Evolutionary conservation across 1,140 invertebrate species (phyloP), one percentile per base, ranked within the genome.

Genomic region (Mizuhopecten yessoensis): DNA sequence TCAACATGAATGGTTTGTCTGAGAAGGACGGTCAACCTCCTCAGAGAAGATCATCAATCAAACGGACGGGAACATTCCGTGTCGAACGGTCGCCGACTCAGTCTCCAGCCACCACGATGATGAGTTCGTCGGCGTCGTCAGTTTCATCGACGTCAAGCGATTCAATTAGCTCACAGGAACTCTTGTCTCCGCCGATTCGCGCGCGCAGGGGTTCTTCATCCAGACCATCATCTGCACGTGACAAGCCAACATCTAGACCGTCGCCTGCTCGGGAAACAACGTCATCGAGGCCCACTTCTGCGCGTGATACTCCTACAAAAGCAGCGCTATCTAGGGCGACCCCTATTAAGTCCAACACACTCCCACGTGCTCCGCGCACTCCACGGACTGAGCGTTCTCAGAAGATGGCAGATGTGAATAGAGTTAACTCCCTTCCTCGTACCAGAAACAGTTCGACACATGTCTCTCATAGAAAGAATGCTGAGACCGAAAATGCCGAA

Each of bases 31-130:
- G 90, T 3, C 90, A 88, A 20, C 34, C 91, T 39, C 90, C 92
- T 5, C 89, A 91, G 29, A 87, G 93, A 33, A 91, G 89, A 49
- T 90, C 86, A 34, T 93, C 94, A 33, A 91, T 94, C 34, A 94
- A 93, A 86, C 87, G 94, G 9, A 93, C 93, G 10, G 94, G 94
- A 34, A 94, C 94, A 13, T 94, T 94, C 45, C 91, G 94, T 15
- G 94, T 94, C 17, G 94, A 94, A 29, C 93, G 91, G 42, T 75
- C 57, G 0, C 90, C 92, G 33, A 29, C 29, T 13, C 89, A 86
- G 3, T 86, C 88, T 23, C 88, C 92, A 34, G 36, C 86, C 33
- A 34, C 88, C 36, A 42, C 88, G 23, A 57, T 90, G 29, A 90
- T 90, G 89, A 90, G 89, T 57, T 87, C 91, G 17, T 91, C 91